Evolutionary conservation across 2,797 vertebrate genomes (phyloP), one percentile per base, ranked within the genome.

Genomic region (Oreochromis grahami): DNA sequence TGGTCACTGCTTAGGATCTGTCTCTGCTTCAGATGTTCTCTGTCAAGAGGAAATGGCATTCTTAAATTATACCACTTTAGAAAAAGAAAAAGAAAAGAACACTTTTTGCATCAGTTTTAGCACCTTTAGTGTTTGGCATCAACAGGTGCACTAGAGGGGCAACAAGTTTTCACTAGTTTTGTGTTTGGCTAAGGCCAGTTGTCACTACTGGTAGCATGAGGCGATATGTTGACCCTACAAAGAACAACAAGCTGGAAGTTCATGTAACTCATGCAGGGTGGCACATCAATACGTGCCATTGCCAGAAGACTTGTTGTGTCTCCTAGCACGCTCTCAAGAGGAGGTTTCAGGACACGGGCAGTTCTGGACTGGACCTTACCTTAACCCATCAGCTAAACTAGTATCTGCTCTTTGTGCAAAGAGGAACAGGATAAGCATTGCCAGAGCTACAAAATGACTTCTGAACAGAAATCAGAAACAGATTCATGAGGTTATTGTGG

Each of bases 31-130:
- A 21, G 63, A 65, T 38, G 60, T 21, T 65, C 55, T 58, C 26
- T 32, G 14, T 58, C 55, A 32, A 58, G 14, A 58, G 8, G 26
- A 58, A 58, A 32, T 32, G 0, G 36, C 0, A 1, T 36, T 60
- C 58, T 0, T 60, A 60, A 36, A 63, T 63, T 36, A n/a, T 0
- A 60, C 2, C n/a, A 12, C 10, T 12, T 17, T 9, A 38, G 9
- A 38, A 38, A 38, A 9, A 38, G 4, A 26, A 26, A 26, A 26
- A 26, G 9, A 9, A 38, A 38, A 9, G 15, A 34, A 34, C 29
- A 58, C 29, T 2, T 0, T 32, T 17, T 32, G 0, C 19, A 63
- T 5, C 32, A 12, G 10, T 36, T n/a, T 63, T 5, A 63, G 32
- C 32, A n/a, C 58, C 32, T 60, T 60, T n/a, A 17, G 0, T 60